Conservation (phyloP, 2,888 invertebrate genomes). For the Cryptus viduatorius region DNA sequence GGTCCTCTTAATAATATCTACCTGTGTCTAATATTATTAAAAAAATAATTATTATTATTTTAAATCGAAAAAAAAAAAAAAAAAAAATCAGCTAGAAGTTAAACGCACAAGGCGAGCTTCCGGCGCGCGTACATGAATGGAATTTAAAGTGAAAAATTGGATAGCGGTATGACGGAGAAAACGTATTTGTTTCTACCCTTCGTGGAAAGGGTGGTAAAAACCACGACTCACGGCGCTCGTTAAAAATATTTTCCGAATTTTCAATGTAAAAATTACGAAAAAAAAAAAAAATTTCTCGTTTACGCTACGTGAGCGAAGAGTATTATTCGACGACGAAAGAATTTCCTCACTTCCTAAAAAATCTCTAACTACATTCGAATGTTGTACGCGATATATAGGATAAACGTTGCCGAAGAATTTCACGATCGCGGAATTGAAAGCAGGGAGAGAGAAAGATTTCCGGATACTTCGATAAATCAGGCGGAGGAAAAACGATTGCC, state of each 20-base stretch:
- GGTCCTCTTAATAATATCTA: background rate
- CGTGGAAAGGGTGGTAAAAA: too few species aligned
- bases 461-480: conserved; percentile 51
- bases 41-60: too few species aligned
- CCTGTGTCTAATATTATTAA: too few species aligned
- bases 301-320: background rate
- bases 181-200: too few species aligned
- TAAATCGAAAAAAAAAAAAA: too few species aligned
- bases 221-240: too few species aligned
- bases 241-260: too few species aligned
- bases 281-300: background rate
- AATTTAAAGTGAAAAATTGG: background rate
- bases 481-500: conserved; percentile 28
- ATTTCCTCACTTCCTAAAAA: background rate
- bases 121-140: background rate
- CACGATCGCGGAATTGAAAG: conserved; percentile 38
- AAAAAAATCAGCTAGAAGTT: too few species aligned
- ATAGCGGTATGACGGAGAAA: background rate
- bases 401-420: conserved; percentile 36
- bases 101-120: too few species aligned
- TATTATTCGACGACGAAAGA: too few species aligned
- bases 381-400: background rate
- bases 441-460: conserved; percentile 2
- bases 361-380: conserved; percentile 20
- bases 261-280: background rate